These are phyloP conservation scores for Melanotaenia trifasciata DNA, from an alignment of 2,797 vertebrate genomes.

Conservation along the genomic window DNA sequence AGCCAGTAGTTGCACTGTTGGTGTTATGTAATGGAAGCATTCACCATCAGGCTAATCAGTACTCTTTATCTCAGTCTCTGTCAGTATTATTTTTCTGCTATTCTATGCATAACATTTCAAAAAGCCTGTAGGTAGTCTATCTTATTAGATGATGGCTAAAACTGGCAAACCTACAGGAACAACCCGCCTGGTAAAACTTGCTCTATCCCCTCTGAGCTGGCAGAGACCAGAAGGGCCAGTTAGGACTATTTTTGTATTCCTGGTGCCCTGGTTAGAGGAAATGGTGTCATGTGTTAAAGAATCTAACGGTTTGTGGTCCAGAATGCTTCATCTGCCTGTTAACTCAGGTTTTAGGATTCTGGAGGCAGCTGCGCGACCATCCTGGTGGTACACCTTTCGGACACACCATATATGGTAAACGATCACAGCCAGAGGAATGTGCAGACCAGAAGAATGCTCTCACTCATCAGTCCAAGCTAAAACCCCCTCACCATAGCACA, in stretches of 20 bases:
- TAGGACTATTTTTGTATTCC: slow-evolving; percentile 42
- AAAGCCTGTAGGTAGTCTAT: not conserved
- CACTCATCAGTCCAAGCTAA: slow-evolving; percentile 18
- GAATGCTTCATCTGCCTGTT: slow-evolving; percentile 42
- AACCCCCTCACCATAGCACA: slow-evolving; percentile 19
- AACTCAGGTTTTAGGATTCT: slow-evolving; percentile 30
- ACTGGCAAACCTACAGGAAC: not conserved
- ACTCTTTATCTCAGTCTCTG: not conserved
- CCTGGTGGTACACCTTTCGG: slow-evolving; percentile 11
- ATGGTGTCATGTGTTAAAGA: slow-evolving; percentile 32
- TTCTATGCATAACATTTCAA: not conserved
- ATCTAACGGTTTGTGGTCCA: slow-evolving; percentile 23
- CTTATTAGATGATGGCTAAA: not conserved
- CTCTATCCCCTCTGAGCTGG: not conserved
- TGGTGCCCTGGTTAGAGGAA: slow-evolving; percentile 18
- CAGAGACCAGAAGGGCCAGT: slow-evolving; percentile 6
- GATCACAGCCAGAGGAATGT: slow-evolving; percentile 56
- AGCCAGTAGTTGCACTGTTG: not conserved
- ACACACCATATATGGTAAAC: slow-evolving; percentile 33
- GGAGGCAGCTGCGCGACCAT: slow-evolving; percentile 36
- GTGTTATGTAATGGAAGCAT: not conserved
- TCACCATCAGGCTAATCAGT: not conserved
- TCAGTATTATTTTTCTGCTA: not conserved
- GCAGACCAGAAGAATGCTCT: slow-evolving; percentile 24
- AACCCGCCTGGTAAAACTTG: slow-evolving; percentile 3